A percentile compares a stretch with the other conserved stretches of the same genome.
These are phyloP conservation scores for Mustela lutreola DNA, from an alignment of 2,113 vertebrate genomes.

Conservation along the genomic window DNA sequence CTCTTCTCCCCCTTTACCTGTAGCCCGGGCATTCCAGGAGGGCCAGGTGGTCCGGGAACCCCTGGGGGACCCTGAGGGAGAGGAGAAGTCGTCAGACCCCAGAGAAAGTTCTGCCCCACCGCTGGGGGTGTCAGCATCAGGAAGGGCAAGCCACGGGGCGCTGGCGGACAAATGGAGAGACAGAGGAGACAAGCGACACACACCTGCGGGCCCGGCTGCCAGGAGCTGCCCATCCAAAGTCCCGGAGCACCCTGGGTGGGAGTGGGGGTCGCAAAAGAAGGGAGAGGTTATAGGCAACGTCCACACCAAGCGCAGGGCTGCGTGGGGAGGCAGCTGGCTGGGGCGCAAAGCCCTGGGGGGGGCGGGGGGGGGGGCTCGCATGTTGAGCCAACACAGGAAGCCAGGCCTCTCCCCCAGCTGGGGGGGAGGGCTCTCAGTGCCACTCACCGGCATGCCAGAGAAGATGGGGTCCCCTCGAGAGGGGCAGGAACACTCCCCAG, in stretches of 20 bases:
- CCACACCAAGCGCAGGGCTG: slow-evolving; percentile 76
- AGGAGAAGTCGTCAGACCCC: slow-evolving; percentile 36
- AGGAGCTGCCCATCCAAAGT: slow-evolving; percentile 88
- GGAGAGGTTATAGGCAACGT: slow-evolving; percentile 72
- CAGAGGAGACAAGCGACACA: slow-evolving; percentile 83
- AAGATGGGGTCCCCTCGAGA: slow-evolving; percentile 84
- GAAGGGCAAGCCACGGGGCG: neutral
- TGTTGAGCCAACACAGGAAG: slow-evolving; percentile 42
- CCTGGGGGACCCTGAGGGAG: slow-evolving; percentile 94
- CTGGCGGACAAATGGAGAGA: slow-evolving; percentile 44
- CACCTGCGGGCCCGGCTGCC: slow-evolving; percentile 95
- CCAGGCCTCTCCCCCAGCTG: slow-evolving; percentile 25
- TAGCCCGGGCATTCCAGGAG: slow-evolving; percentile 90
- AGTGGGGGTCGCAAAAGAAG: slow-evolving; percentile 83
- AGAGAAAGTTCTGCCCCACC: neutral
- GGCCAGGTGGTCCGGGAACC: slow-evolving; percentile 92
- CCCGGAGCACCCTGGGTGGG: slow-evolving; percentile 94
- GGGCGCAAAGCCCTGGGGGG: slow-evolving; percentile 41
- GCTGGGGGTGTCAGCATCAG: neutral
- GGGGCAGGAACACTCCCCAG: slow-evolving; percentile 93
- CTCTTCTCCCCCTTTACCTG: slow-evolving; percentile 88
- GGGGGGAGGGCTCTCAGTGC: neutral
- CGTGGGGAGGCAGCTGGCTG: slow-evolving; percentile 57
- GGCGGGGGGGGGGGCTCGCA: neutral
- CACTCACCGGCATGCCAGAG: slow-evolving; percentile 94